A percentile compares a stretch with the other conserved stretches of the same genome.
These are phyloP conservation scores for Anticlea derivata DNA, from an alignment of 2,888 invertebrate species.

Conservation along the genomic window DNA sequence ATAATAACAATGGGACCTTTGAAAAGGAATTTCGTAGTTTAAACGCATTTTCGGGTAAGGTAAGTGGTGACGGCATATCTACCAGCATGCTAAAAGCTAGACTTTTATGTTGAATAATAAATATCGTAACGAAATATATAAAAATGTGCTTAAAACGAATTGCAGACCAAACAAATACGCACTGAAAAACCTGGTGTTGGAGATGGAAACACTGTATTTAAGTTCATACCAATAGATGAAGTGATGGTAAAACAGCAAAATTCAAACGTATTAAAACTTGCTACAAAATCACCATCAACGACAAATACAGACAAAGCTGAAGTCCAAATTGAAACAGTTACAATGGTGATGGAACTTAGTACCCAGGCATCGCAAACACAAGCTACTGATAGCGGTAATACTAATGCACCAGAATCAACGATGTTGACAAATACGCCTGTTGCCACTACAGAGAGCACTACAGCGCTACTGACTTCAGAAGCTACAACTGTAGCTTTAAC, in stretches of 20 bases:
- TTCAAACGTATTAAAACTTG: slow-evolving; percentile 72
- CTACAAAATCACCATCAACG: slow-evolving; percentile 60
- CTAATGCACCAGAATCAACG: slow-evolving; percentile 30
- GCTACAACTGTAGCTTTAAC: slow-evolving; percentile 27
- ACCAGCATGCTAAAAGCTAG: slow-evolving; percentile 14
- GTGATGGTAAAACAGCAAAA: slow-evolving; percentile 61
- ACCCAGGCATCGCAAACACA: slow-evolving; percentile 42
- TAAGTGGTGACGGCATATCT: slow-evolving; percentile 64
- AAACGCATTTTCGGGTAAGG: slow-evolving; percentile 43
- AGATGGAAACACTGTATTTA: slow-evolving; percentile 69
- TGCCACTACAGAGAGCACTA: slow-evolving; percentile 35
- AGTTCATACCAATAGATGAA: slow-evolving; percentile 78
- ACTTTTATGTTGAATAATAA: slow-evolving; percentile 6
- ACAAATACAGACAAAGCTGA: slow-evolving; percentile 49
- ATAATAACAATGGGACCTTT: slow-evolving; percentile 30
- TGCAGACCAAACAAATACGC: slow-evolving; percentile 82
- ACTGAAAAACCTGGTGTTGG: slow-evolving; percentile 76
- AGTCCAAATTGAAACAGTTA: slow-evolving; percentile 52
- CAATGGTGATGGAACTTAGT: slow-evolving; percentile 31
- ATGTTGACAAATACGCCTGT: slow-evolving; percentile 31
- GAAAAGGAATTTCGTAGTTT: slow-evolving; percentile 37
- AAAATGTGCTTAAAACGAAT: slow-evolving; percentile 46
- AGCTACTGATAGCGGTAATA: slow-evolving; percentile 41
- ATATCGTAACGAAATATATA: slow-evolving; percentile 23
- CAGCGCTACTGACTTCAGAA: slow-evolving; percentile 24